A percentile compares a stretch with the other conserved stretches of the same genome.
Conservation (phyloP, 1,140 invertebrate genomes). For the Eupristina koningsbergeri region DNA sequence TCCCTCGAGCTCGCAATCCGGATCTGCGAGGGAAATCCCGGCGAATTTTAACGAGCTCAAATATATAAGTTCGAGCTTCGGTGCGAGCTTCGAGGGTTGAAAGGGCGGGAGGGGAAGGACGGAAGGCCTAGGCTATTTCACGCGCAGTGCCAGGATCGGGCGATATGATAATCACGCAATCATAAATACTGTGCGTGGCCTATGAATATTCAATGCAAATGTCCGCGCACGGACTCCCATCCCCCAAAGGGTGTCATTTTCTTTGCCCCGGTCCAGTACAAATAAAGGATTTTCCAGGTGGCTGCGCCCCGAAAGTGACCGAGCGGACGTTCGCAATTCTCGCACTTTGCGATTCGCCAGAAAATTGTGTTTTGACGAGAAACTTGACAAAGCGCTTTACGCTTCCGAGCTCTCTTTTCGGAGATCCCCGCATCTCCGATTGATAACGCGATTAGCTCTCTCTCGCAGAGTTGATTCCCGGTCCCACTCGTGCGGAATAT, state of each 20-base stretch:
- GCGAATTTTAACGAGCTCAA: constrained; percentile 48
- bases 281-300: no score
- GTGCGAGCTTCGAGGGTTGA: background rate
- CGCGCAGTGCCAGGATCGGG: background rate
- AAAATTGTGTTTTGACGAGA: no score
- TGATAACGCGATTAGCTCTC: no score
- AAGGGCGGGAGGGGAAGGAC: background rate
- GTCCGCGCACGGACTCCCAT: background rate
- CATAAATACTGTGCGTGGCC: constrained; percentile 49
- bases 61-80: constrained; percentile 26
- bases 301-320: no score
- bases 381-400: no score
- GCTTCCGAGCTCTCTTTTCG: no score
- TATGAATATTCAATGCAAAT: constrained; percentile 58
- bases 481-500: no score
- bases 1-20: background rate
- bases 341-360: background rate
- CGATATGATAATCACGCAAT: constrained; percentile 52
- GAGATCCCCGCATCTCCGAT: no score
- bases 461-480: no score
- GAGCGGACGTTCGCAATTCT: background rate
- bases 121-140: background rate
- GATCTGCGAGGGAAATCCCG: constrained; percentile 21
- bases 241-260: background rate
- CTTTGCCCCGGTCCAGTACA: no score